Conservation (phyloP, 2,113 vertebrate species). For the Mustela nigripes region DNA sequence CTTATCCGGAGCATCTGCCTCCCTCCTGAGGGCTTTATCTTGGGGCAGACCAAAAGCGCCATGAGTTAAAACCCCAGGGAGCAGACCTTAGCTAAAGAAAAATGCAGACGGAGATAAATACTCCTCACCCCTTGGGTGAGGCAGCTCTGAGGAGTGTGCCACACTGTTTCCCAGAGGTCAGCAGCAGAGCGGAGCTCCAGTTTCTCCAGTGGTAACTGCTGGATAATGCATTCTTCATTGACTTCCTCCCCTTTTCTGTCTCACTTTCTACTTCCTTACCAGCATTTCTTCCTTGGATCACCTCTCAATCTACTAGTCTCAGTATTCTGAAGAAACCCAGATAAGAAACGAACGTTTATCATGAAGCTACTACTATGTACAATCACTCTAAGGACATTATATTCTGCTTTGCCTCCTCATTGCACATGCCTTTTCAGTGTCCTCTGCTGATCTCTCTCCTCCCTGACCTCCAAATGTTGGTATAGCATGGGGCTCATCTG, state of each 20-base stretch:
- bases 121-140: not conserved
- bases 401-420: not conserved
- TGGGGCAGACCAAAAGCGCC: not conserved
- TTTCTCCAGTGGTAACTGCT: not conserved
- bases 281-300: not conserved
- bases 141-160: not conserved
- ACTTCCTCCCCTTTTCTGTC: not conserved
- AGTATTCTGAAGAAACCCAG: not conserved
- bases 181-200: not conserved
- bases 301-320: not conserved
- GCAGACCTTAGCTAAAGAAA: not conserved
- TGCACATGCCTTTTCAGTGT: not conserved
- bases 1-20: not conserved
- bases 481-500: not conserved
- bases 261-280: not conserved
- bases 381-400: not conserved
- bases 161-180: not conserved
- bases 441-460: not conserved
- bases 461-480: not conserved
- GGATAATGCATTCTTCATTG: not conserved
- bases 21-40: not conserved
- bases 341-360: not conserved
- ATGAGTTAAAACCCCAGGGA: not conserved
- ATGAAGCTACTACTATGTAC: not conserved
- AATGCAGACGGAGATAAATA: not conserved